Evolutionary conservation across 2,888 invertebrate species (phyloP), one percentile per base, ranked within the genome.

Genomic region (Drosophila algonquin): DNA sequence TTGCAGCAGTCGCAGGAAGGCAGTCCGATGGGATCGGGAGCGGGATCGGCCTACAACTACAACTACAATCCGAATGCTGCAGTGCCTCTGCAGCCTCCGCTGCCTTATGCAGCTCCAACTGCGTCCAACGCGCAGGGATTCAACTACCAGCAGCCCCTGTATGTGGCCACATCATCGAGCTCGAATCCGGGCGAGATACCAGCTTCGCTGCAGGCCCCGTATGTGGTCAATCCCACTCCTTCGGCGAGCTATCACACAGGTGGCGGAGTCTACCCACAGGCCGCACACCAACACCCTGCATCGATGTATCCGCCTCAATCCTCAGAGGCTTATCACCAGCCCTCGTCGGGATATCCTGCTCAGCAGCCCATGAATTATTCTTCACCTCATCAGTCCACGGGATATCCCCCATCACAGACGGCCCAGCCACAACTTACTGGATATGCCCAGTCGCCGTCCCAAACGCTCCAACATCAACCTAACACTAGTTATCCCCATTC

Each of bases 111-210:
- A 0, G 18, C 59, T 1, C 18, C 53, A n/a, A 68, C 53, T 14
- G 70, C 59, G 40, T 40, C 40, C 7, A 40, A 40, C 7, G 30
- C 65, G 0, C 69, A 68, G 51, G 63, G 48, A 35, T 86, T 64
- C 30, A 74, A 63, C 74, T 69, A 77, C 47, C 85, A 79, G 72
- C 84, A 78, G 47, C 80, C 76, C 3, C 74, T 90, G 18, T 90
- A 89, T 77, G 89, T 90, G 60, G 86, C 90, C 32, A 90, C 90
- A 6, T 73, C 89, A 24, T 51, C 32, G 2, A 59, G 51, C 27
- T 3, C 63, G 3, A 55, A 35, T 14, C 50, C 61, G 4, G 54
- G 12, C n/a, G 77, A 77, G 16, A 14, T 50, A 14, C 48, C 65
- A 8, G 5, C 77, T 4, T 46, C 65, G 5, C 54, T 77, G 16